phyloP scores from a whole-genome alignment of 2,113 vertebrate species.

The Patagioenas fasciata region DNA sequence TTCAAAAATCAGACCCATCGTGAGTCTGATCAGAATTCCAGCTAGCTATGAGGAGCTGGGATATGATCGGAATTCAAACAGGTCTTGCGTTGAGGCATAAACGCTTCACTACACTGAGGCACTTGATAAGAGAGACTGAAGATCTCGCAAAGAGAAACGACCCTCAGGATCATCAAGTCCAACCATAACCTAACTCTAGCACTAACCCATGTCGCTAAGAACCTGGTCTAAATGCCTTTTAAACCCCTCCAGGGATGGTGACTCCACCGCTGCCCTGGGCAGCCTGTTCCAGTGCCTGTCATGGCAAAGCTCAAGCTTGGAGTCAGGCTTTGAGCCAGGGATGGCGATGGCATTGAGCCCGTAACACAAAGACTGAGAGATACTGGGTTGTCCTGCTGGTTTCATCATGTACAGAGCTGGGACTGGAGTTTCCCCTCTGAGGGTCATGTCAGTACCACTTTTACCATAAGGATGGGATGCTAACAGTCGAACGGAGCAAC shows the following conservation, averaged over 20 bases:
- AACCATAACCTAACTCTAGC: no score
- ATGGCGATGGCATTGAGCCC: not conserved
- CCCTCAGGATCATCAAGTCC: no score
- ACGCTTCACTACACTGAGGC: not conserved
- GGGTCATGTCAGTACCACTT: not conserved
- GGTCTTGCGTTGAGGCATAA: not conserved
- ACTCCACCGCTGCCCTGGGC: no score
- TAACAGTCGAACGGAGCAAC: not conserved
- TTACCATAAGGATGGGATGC: not conserved
- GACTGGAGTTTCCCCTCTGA: not conserved
- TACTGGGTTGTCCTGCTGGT: not conserved
- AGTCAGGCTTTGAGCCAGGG: not conserved
- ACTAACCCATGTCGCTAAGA: no score
- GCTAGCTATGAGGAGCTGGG: not conserved
- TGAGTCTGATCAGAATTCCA: not conserved
- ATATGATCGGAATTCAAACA: not conserved
- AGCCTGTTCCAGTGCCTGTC: no score
- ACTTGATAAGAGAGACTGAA: not conserved
- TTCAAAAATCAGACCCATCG: not conserved
- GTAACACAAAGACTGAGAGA: not conserved
- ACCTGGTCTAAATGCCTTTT: no score
- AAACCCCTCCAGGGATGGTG: no score
- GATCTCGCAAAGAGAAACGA: not conserved
- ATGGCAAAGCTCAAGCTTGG: not conserved
- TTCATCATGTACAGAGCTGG: fast-evolving